Evolutionary conservation across 2,888 invertebrate species (phyloP), one percentile per base, ranked within the genome.

Genomic region (Margaritifera margaritifera): DNA sequence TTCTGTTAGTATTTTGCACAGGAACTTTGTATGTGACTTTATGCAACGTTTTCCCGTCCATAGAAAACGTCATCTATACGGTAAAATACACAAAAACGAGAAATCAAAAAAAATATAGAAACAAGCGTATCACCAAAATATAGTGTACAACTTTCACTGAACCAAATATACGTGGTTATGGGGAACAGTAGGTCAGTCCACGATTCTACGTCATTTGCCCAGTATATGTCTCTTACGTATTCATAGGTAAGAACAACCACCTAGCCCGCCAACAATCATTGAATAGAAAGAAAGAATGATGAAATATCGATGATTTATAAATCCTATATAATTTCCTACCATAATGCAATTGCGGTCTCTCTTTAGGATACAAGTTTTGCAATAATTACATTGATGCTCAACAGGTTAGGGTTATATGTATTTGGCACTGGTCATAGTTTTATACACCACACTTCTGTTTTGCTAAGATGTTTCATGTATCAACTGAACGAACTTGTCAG

Each of bases 311-410:
- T 85, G 85, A 70, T 85, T 85, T 42, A 75, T 78, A 69, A 80
- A 80, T 18, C 84, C 84, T 22, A 84, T 76, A 68, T 82, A 80
- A 19, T 78, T 79, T 18, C 85, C 86, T 20, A 86, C 78, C 64
- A 88, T 75, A 70, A 76, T 85, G 65, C 87, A 88, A 69, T 88
- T 87, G 66, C 87, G 87, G 69, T 88, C 87, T 15, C 86, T 72
- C 56, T 84, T 85, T 50, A 84, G 64, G 3, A 87, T 81, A 71
- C 87, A 88, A 31, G 62, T 76, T 60, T 80, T 66, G 72, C 87
- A 88, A 22, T 80, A 66, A n/a, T 70, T 63, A 66, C 87, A 87
- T 70, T 86, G 86, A 65, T 86, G 85, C 15, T 81, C 64, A 24
- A 85, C 72, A 0, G 79, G 80, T 1, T n/a, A n/a, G n/a, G n/a